Conservation (phyloP, 2,113 vertebrate species). For the Dunckerocampus dactyliophorus region DNA sequence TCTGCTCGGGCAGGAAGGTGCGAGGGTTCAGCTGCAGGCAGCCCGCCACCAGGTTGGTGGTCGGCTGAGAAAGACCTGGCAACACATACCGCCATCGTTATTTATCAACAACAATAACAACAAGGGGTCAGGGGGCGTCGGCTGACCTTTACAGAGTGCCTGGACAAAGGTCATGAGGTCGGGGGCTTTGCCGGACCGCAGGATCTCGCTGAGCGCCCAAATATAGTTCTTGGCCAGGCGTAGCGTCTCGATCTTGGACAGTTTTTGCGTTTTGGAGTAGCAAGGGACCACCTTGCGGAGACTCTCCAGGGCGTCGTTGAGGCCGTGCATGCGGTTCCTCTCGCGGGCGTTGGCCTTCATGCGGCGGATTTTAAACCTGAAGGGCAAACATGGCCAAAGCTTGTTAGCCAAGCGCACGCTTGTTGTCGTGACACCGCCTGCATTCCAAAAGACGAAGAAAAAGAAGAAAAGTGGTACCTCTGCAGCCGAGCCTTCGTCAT, state of each 20-base stretch:
- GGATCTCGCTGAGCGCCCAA: constrained; percentile 93
- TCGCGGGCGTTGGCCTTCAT: constrained; percentile 97
- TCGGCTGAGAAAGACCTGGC: constrained; percentile 90
- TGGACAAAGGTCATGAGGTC: constrained; percentile 95
- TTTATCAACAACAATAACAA: background rate
- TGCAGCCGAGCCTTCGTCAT: constrained; percentile 97
- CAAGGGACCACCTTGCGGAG: constrained; percentile 97
- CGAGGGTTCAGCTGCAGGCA: constrained; percentile 95
- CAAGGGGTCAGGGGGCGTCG: background rate
- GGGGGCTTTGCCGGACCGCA: constrained; percentile 92
- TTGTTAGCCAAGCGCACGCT: background rate
- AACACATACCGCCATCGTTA: background rate
- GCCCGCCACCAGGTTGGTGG: constrained; percentile 94
- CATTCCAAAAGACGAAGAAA: background rate
- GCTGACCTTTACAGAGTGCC: constrained; percentile 88
- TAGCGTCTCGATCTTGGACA: constrained; percentile 97
- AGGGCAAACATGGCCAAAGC: background rate
- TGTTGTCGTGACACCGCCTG: too few relatives aligned
- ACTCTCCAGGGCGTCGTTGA: constrained; percentile 95
- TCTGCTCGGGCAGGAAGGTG: constrained; percentile 95
- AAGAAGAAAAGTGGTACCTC: constrained; percentile 55
- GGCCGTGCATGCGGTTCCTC: constrained; percentile 96
- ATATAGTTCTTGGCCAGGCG: constrained; percentile 98
- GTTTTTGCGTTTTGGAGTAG: constrained; percentile 98
- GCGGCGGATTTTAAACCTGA: constrained; percentile 86